Percentiles rank a stretch among this genome's conserved stretches.
phyloP scores from a whole-genome alignment of 2,888 invertebrate genomes.

The Eurytoma californica region DNA sequence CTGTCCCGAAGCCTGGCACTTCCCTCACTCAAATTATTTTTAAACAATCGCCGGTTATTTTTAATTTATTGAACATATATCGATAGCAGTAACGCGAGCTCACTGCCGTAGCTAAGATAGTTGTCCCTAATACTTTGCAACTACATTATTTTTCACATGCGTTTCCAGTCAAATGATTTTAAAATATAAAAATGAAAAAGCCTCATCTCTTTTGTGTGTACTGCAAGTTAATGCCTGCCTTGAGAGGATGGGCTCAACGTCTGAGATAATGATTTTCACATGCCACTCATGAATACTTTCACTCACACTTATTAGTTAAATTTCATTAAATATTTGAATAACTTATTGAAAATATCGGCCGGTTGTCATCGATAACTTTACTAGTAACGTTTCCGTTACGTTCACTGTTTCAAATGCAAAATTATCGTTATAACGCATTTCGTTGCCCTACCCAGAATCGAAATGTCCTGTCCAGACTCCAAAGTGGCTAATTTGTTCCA shows the following conservation, averaged over 20 bases:
- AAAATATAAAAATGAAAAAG: too few species aligned
- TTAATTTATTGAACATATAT: slow-evolving; percentile 18
- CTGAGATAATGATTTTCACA: background rate
- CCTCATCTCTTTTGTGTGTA: too few species aligned
- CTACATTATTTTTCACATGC: too few species aligned
- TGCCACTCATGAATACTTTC: background rate
- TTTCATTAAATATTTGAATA: slow-evolving; percentile 2
- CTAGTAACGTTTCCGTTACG: slow-evolving; percentile 40
- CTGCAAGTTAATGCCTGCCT: too few species aligned
- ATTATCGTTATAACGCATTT: slow-evolving; percentile 5
- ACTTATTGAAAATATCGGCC: slow-evolving; percentile 18
- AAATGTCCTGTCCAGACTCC: background rate
- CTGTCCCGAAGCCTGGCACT: slow-evolving; percentile 30
- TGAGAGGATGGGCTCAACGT: background rate
- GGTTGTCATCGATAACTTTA: slow-evolving; percentile 11
- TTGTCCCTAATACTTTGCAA: too few species aligned
- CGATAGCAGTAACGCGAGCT: background rate
- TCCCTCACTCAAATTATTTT: slow-evolving; percentile 22
- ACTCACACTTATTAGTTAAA: background rate
- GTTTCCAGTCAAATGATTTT: too few species aligned
- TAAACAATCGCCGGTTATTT: slow-evolving; percentile 27
- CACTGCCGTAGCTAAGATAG: too few species aligned
- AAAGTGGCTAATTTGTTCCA: background rate
- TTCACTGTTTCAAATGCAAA: slow-evolving; percentile 13
- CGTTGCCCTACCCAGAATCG: background rate